Conservation (phyloP, 2,113 vertebrate species). For the Pangasianodon hypophthalmus region DNA sequence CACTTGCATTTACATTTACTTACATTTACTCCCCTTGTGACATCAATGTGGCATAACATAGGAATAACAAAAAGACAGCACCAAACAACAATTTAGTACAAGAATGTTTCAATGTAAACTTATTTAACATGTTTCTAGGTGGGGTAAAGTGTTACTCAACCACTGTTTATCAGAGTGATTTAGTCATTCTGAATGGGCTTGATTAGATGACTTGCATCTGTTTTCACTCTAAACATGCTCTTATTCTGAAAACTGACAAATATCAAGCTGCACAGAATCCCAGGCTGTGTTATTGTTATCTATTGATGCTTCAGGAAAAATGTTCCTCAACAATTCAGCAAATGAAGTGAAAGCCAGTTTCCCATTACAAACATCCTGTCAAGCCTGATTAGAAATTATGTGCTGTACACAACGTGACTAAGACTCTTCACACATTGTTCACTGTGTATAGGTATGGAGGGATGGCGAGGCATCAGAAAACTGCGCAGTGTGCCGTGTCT, state of each 20-base stretch:
- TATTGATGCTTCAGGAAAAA: too few species aligned
- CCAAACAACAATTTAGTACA: too few species aligned
- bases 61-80: not conserved
- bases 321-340: not conserved
- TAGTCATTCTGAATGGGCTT: not conserved
- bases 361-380: constrained; percentile 15
- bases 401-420: not conserved
- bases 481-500: constrained; percentile 45
- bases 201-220: not conserved
- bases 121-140: not conserved
- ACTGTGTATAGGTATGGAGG: constrained; percentile 24
- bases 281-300: constrained; percentile 17
- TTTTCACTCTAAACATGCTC: not conserved
- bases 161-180: too few species aligned
- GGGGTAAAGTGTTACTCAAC: not conserved
- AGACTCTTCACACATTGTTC: not conserved
- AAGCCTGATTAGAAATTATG: constrained; percentile 31
- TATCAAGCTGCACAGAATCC: not conserved
- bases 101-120: not conserved
- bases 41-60: not conserved
- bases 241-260: constrained; percentile 15
- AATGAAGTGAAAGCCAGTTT: constrained; percentile 23
- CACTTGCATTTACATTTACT: not conserved
- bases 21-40: not conserved
- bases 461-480: constrained; percentile 33